Evolutionary conservation across 2,888 invertebrate genomes (phyloP), one percentile per base, ranked within the genome.

Genomic region (Oligia fasciuncula): DNA sequence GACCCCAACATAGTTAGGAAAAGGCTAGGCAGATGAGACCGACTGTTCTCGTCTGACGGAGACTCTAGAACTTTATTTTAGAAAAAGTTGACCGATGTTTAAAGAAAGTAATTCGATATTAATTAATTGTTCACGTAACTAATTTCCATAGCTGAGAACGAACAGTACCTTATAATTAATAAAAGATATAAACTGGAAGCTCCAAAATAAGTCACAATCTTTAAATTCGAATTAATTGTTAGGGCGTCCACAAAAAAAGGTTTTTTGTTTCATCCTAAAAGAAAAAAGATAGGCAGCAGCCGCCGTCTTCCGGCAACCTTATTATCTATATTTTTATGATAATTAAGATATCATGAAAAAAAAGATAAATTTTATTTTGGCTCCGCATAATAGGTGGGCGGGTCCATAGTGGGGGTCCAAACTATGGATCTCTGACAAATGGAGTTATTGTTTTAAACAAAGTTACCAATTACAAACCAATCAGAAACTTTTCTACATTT

Each of bases 341-440:
- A 93, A 94, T 94, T 93, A 93, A 93, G 91, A 91, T 91, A 88
- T 92, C 90, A 87, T 81, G 80, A 85, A 87, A 90, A 90, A 90
- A 81, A 84, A 71, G 81, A 85, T 87, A 90, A 85, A 89, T 88
- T 88, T 81, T 88, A 79, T 86, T 90, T 91, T 90, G 85, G 86
- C 85, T 87, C 85, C 82, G 71, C 83, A 82, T 92, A 92, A 91
- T 92, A 89, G 89, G 92, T 91, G 88, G 93, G 93, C 90, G 93
- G 90, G 76, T 71, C 79, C 90, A 73, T 89, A 86, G 92, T 90
- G 91, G 91, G 93, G 93, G 90, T 91, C 91, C 91, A 86, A 80
- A 90, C 89, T 88, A 91, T 92, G 90, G 91, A 91, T 93, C 92
- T 91, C 94, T 94, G 95, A 95, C 95, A 95, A 95, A 95, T 95